Conservation (phyloP, 2,888 invertebrate genomes). For the Ophion costatus region DNA sequence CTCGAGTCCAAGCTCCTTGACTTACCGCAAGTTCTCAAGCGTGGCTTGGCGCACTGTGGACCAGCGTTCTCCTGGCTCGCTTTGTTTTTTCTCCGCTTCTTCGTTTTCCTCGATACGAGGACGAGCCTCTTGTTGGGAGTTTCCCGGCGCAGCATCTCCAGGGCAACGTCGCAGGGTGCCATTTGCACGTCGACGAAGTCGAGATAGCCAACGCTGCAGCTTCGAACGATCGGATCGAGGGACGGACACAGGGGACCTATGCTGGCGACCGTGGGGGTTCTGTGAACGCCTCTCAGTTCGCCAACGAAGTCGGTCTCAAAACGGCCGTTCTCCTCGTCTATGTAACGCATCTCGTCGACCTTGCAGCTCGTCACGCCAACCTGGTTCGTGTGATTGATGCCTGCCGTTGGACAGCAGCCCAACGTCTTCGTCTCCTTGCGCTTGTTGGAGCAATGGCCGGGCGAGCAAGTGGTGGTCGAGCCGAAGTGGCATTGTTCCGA, state of each 20-base stretch:
- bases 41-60: slow-evolving; percentile 81
- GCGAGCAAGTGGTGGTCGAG: slow-evolving; percentile 61
- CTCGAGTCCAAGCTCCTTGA: slow-evolving; percentile 94
- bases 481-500: slow-evolving; percentile 72
- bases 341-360: slow-evolving; percentile 88
- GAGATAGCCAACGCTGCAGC: slow-evolving; percentile 95
- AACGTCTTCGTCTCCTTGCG: slow-evolving; percentile 72
- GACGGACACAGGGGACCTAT: slow-evolving; percentile 86
- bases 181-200: slow-evolving; percentile 92
- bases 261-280: slow-evolving; percentile 87
- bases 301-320: slow-evolving; percentile 74
- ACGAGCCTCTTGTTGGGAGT: slow-evolving; percentile 90
- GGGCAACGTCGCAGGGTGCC: slow-evolving; percentile 90
- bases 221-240: slow-evolving; percentile 90
- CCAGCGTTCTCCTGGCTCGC: slow-evolving; percentile 77
- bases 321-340: slow-evolving; percentile 87
- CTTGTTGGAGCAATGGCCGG: slow-evolving; percentile 72
- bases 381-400: slow-evolving; percentile 70
- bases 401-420: slow-evolving; percentile 73
- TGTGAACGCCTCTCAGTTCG: slow-evolving; percentile 74
- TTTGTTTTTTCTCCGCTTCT: slow-evolving; percentile 83
- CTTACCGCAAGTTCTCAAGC: slow-evolving; percentile 89
- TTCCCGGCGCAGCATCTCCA: slow-evolving; percentile 89
- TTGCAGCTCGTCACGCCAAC: slow-evolving; percentile 76
- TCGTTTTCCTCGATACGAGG: slow-evolving; percentile 88